Conservation (phyloP, 1,140 invertebrate species). For the Magallana gigas region DNA sequence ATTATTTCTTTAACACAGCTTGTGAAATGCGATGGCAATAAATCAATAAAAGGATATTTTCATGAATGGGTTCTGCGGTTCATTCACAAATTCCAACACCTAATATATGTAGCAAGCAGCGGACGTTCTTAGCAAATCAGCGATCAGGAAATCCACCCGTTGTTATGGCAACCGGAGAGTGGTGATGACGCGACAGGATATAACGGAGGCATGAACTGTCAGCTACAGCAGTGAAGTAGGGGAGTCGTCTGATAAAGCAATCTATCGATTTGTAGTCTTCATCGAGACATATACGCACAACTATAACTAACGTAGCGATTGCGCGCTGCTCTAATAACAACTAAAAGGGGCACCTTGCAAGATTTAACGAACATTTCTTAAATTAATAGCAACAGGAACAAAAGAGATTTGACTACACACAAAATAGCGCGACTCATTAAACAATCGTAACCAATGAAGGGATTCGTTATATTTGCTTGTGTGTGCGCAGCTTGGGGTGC, state of each 20-base stretch:
- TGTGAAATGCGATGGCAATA: neutral
- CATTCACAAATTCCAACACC: constrained; percentile 5
- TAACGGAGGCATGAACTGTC: neutral
- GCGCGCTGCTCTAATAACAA: no score
- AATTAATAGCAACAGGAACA: no score
- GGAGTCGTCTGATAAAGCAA: neutral
- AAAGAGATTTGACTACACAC: no score
- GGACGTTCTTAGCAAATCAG: neutral
- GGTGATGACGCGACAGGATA: neutral
- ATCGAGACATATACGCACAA: neutral
- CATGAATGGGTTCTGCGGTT: neutral
- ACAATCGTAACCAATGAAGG: neutral
- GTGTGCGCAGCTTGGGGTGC: constrained; percentile 8
- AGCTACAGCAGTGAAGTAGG: neutral
- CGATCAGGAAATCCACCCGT: neutral
- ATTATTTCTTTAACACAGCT: neutral
- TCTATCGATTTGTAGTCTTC: neutral
- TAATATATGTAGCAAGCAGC: neutral
- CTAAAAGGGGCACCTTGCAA: neutral
- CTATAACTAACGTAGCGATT: no score
- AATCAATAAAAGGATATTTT: neutral
- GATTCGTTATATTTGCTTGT: neutral
- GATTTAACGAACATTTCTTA: no score
- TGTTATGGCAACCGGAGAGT: neutral
- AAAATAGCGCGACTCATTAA: no score